These are phyloP conservation scores for Agrilus mali DNA, from an alignment of 2,888 invertebrate species.

Conservation along the genomic window DNA sequence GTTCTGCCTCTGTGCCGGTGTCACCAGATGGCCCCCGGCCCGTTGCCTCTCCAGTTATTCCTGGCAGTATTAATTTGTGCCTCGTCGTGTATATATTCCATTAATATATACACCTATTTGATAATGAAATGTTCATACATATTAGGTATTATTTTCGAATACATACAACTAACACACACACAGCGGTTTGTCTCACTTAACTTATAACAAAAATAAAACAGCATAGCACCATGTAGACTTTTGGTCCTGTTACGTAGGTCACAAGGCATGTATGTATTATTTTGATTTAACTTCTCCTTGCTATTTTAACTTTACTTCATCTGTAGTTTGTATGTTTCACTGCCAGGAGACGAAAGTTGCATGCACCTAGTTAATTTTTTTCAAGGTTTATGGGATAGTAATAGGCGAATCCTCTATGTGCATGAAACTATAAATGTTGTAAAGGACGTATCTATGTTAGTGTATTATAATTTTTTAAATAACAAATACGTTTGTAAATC, in stretches of 20 bases:
- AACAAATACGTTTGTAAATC: too few relatives aligned
- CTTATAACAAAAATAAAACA: too few relatives aligned
- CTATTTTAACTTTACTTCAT: not conserved
- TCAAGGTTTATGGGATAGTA: not conserved
- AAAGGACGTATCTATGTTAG: not conserved
- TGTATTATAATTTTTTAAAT: too few relatives aligned
- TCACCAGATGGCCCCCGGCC: not conserved
- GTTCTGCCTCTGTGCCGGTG: too few relatives aligned
- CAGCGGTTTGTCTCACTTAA: too few relatives aligned
- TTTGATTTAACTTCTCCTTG: not conserved
- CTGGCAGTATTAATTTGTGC: constrained; percentile 16
- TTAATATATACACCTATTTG: not conserved
- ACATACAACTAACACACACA: too few relatives aligned
- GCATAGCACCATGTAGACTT: constrained; percentile 2
- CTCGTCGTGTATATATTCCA: constrained; percentile 6
- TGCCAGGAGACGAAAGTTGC: constrained; percentile 11
- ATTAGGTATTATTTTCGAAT: too few relatives aligned
- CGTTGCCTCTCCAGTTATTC: constrained; percentile 9
- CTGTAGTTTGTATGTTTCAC: constrained; percentile 1
- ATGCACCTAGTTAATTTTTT: constrained; percentile 1
- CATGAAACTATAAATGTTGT: not conserved
- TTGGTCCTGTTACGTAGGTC: constrained; percentile 4
- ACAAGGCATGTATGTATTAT: constrained; percentile 6
- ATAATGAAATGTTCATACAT: not conserved
- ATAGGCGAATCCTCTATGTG: not conserved